Base-by-base conservation (phyloP, 64 coral and sea anemone species). In the Dendrophyllia cribrosa region DNA sequence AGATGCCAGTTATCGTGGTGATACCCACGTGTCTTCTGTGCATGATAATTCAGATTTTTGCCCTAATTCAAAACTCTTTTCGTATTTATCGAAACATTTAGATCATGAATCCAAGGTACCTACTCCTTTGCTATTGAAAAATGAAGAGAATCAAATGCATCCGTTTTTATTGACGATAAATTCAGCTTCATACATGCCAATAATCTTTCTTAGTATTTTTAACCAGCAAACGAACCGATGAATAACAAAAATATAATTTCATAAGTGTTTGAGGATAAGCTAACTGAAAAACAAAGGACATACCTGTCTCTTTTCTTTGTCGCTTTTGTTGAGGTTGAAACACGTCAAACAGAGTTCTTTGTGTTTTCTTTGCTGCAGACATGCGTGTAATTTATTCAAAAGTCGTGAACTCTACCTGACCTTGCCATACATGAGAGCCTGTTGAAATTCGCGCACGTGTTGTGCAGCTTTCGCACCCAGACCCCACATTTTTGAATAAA, bases 371-470 rank as follows among this genome's bases (percentile, higher is more conserved):
- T 83, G 79, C 58, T 10, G 79, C 79, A 83, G 81, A 85, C 81
- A 85, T 85, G 59, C 81, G 60, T 85, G 81, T 67, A 85, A 85
- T 85, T 85, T 83, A 83, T 83, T 83, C 81, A 85, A 85, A 85
- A 65, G 81, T 85, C 43, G 17, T 85, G 81, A 85, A 85, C 81
- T 85, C 81, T 85, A 83, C 79, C 23, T 83, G 79, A 83, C 79
- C 56, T 83, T n/a, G n/a, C n/a, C n/a, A n/a, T n/a, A n/a, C n/a
- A n/a, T 58, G 22, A 83, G 79, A 83, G 79, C 79, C 2, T 58
- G 58, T 83, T 58, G 79, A 62, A 83, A 83, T 83, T 66, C 65
- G 66, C 81, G 47, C 81, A 66, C 61, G 81, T 60, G 43, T 85
- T 85, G 81, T 70, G 81, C 81, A 66, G 81, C 81, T 85, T 85